Evolutionary conservation across 2,888 invertebrate genomes (phyloP).

Genomic region (Thalpophila matura): DNA sequence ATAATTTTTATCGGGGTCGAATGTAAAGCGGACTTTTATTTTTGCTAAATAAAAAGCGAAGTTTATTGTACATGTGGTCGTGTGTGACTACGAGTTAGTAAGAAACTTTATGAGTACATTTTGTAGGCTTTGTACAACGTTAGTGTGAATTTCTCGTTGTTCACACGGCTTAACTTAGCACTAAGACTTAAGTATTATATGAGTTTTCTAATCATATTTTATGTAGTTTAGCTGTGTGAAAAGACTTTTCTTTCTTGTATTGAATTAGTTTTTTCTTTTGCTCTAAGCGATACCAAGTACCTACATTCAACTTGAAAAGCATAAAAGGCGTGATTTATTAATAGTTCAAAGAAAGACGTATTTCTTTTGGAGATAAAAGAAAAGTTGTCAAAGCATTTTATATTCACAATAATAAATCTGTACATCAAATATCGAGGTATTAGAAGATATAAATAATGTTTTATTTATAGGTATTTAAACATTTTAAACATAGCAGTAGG

Average conservation of each 20-base stretch:
- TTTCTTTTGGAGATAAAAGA: neutral
- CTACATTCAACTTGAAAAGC: neutral
- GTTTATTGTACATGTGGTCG: conserved; percentile 45
- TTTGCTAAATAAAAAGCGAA: conserved; percentile 49
- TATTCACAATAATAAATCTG: neutral
- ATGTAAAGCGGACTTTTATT: conserved; percentile 48
- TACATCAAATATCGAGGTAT: no score
- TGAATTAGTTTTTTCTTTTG: neutral
- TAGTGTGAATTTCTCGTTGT: conserved; percentile 51
- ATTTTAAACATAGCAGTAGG: no score
- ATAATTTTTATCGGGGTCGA: conserved; percentile 55
- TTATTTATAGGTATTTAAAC: neutral
- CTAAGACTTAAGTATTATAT: conserved; percentile 46
- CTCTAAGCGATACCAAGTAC: neutral
- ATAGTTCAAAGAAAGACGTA: neutral
- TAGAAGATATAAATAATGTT: no score
- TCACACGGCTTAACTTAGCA: conserved; percentile 42
- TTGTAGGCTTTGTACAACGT: conserved; percentile 48
- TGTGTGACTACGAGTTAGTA: conserved; percentile 47
- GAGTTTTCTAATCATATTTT: conserved; percentile 51
- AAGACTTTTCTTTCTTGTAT: neutral
- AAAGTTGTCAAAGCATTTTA: conserved; percentile 14
- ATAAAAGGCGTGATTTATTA: neutral
- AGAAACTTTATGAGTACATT: conserved; percentile 60
- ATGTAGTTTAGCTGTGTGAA: conserved; percentile 1